Base-by-base conservation (phyloP, 2,797 vertebrate species). In the Alca torda region DNA sequence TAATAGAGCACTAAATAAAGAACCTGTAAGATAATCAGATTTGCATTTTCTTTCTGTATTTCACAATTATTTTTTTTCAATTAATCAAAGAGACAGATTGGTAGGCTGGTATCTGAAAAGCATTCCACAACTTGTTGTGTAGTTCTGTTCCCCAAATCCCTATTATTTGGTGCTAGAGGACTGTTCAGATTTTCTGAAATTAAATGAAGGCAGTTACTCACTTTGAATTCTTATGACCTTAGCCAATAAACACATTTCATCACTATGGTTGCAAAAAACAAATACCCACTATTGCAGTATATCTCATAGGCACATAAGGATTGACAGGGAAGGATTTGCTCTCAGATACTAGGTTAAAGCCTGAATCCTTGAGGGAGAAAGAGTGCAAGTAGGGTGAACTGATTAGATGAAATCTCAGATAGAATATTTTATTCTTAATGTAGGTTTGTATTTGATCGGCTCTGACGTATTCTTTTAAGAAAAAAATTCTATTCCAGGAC, bases 221-320 rank as follows among this genome's bases (percentile, higher is more conserved):
- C 83, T 94, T 96, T 19, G 35, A 84, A 72, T 97, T 84, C 81
- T 94, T 86, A 72, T 14, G 50, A 37, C 35, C 19, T 65, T 88
- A 77, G 95, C 96, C 92, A 97, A 88, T 90, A 96, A 96, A 94
- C 89, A 94, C 69, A 95, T 95, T 97, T 97, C 63, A 91, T 97
- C 85, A 79, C 97, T 96, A 96, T 97, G 95, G 95, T 65, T 97
- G 85, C 96, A 82, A 88, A 94, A 95, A 94, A 82, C 96, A 97
- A 97, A 97, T 90, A 96, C 20, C 65, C 50, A 19, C 53, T 93
- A 46, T 86, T 89, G 72, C 75, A 45, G 68, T 89, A 50, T 78
- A 41, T 93, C 84, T 97, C 90, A 41, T 23, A 93, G 84, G 19
- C 79, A 7, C 63, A 37, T 68, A 92, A 81, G 54, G 82, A 86